Percentiles rank a stretch among this genome's conserved stretches.
Evolutionary conservation across 37 sponge, comb jelly and placozoan species (phyloP).

Genomic region (Crambe crambe): DNA sequence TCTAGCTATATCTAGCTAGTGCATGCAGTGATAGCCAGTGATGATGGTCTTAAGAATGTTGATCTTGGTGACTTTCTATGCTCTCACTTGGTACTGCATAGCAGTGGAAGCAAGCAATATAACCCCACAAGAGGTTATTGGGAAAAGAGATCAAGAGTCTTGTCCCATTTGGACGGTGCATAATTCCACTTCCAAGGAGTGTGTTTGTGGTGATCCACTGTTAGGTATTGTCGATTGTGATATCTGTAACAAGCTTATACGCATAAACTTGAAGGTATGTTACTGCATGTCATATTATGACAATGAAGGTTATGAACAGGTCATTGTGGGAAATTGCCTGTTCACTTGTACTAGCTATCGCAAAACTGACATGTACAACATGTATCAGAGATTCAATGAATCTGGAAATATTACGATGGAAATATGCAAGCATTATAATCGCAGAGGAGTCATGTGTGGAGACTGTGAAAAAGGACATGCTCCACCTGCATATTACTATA

Average conservation of each 20-base stretch:
- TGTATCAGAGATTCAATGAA: background rate
- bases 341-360: background rate
- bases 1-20: no score
- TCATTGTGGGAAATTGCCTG: background rate
- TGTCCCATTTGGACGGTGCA: background rate
- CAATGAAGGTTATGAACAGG: background rate
- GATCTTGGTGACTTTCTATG: no score
- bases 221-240: background rate
- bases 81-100: no score
- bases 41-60: no score
- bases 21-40: no score
- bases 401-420: background rate
- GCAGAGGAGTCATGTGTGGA: constrained; percentile 16
- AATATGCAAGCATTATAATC: background rate
- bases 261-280: background rate
- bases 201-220: background rate
- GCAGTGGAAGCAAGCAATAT: no score
- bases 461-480: constrained; percentile 21
- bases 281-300: background rate
- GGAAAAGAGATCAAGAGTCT: background rate
- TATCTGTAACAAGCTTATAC: background rate
- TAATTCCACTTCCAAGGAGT: background rate
- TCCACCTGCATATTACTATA: constrained; percentile 38
- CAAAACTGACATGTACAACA: no score
- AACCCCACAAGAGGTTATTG: no score